These are phyloP conservation scores for Napeogenes inachia DNA, from an alignment of 2,888 invertebrate genomes.

Conservation along the genomic window DNA sequence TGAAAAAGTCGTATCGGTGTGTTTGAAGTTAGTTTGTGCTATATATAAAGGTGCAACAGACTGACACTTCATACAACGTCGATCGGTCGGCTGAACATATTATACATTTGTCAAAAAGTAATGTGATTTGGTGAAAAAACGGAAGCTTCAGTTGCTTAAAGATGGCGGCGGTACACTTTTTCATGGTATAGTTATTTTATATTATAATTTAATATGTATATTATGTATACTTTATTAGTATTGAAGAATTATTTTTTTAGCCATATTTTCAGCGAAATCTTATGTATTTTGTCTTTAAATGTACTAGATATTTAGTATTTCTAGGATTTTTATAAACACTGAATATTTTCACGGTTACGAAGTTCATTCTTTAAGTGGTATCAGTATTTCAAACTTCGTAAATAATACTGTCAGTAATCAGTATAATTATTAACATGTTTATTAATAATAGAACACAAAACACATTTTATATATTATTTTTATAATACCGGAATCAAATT, in stretches of 20 bases:
- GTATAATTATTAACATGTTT: too few relatives aligned
- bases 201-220: background rate
- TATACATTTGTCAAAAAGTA: constrained; percentile 33
- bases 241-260: background rate
- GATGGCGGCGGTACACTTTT: constrained; percentile 36
- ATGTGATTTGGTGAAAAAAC: constrained; percentile 44
- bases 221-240: background rate
- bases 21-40: constrained; percentile 21
- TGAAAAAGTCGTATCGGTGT: constrained; percentile 19
- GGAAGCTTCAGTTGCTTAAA: constrained; percentile 26
- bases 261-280: too few relatives aligned
- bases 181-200: constrained; percentile 33
- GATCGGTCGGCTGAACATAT: constrained; percentile 31
- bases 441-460: too few relatives aligned
- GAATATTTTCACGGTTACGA: too few relatives aligned
- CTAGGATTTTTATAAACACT: too few relatives aligned
- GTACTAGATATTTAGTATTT: too few relatives aligned
- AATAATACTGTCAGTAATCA: too few relatives aligned
- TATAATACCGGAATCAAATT: too few relatives aligned
- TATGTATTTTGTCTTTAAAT: too few relatives aligned
- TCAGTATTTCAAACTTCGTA: too few relatives aligned
- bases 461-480: too few relatives aligned
- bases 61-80: constrained; percentile 33
- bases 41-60: constrained; percentile 39
- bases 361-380: too few relatives aligned